Evolutionary conservation across 92 coral and sea anemone species (phyloP), one percentile per base, ranked within the genome.

Genomic region (Epizoanthus rinbou): DNA sequence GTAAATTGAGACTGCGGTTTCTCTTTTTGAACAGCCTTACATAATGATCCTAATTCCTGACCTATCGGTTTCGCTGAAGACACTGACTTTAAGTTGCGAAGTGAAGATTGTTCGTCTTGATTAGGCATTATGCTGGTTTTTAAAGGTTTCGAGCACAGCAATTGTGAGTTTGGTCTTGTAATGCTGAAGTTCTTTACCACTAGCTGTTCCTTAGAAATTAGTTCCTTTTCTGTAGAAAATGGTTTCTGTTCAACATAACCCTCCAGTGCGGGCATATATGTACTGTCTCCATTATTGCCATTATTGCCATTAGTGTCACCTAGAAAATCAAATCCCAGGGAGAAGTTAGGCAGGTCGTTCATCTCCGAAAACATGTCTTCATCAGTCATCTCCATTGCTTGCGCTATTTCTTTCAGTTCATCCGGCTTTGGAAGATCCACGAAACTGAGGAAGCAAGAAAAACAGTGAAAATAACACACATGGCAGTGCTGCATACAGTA

Each of bases 341-440:
- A 85, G 79, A 89, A 91, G 22, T 87, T 86, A 54, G 95, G 98
- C 63, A 92, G 62, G 43, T 91, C 92, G 57, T 84, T 82, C 64
- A 94, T 86, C 14, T 88, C 94, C 79, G 82, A 86, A 84, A 85
- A 83, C 45, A 92, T 76, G 74, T 86, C 91, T 25, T 88, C 93
- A 73, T 97, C 99, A 3, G 93, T 88, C 85, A 85, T 87, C 24
- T 93, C 92, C 94, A 97, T 85, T 73, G 97, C 97, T 41, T 83
- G 82, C 31, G 92, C 95, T 78, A 94, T 90, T 53, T 92, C 95
- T 56, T 88, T 66, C 64, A 92, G 67, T 57, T 89, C 93, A 31
- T 88, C 89, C 33, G 31, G 31, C 31, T 88, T 85, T 66, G 50
- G 76, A 37, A 86, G 19, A 70, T 63, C 76, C 64, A 43, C 58